Conservation (phyloP, 2,797 vertebrate genomes). For the Gallinago stenura region DNA sequence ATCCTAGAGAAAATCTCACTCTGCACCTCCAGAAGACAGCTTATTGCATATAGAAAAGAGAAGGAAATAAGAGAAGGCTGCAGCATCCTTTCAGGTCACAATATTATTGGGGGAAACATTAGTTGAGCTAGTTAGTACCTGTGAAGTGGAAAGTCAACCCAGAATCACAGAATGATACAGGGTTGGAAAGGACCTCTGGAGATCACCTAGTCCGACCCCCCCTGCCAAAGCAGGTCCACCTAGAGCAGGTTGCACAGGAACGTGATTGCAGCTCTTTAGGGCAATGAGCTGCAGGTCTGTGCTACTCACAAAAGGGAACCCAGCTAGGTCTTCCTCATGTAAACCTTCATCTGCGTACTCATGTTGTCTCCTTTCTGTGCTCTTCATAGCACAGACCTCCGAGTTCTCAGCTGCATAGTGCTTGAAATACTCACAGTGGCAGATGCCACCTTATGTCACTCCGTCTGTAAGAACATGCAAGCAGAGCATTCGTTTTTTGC, state of each 20-base stretch:
- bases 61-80: background rate
- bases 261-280: too few species aligned
- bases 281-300: too few species aligned
- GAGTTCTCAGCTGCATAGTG: background rate
- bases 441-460: background rate
- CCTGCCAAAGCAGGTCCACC: too few species aligned
- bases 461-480: constrained; percentile 9
- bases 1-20: background rate
- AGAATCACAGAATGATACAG: too few species aligned
- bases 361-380: background rate
- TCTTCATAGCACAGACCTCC: background rate
- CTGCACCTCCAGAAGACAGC: background rate
- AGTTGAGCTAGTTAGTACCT: background rate
- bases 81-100: background rate
- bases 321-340: background rate
- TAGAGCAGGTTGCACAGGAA: too few species aligned
- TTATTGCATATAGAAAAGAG: background rate
- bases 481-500: background rate
- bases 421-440: constrained; percentile 1
- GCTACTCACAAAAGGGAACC: background rate
- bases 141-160: background rate
- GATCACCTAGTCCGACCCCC: too few species aligned
- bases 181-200: too few species aligned
- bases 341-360: background rate
- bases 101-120: background rate